Base-by-base conservation (phyloP, 2,888 invertebrate species). In the Nomada ferruginata region DNA sequence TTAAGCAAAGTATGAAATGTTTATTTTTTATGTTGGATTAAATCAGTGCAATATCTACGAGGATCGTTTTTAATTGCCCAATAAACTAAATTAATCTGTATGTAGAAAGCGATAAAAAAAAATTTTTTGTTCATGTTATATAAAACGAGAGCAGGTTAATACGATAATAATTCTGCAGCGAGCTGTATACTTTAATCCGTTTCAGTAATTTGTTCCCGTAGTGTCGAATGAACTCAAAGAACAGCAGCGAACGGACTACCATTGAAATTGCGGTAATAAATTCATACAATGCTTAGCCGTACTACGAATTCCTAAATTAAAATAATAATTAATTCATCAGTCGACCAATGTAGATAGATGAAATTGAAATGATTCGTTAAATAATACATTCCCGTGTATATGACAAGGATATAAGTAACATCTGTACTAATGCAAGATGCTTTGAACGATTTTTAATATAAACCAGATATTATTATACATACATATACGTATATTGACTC, bases 251-350 rank as follows among this genome's bases (percentile, higher is more conserved):
- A 2, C 10, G 20, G 0, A 0, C 0, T 36, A 15, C 15, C 11
- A 36, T 66, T 50, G 23, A 52, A 53, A 63, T 15, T 1, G 2
- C 26, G 13, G 10, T 13, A 50, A 13, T 36, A n/a, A 74, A 59
- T 65, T 29, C 52, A 4, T 18, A 13, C 29, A 59, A n/a, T 64
- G 18, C 52, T 60, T 29, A 13, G 60, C 15, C n/a, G 18, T n/a
- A n/a, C 11, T 4, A 15, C 13, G 11, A 47, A 47, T 47, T 47
- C 11, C 11, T 47, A 47, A 3, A 47, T 47, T 47, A 29, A 50
- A 65, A 60, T 75, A 44, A 60, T 74, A 7, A 23, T 52, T 53
- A 60, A 60, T 74, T 65, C 66, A 59, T 50, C 66, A 42, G 23
- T 20, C 50, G 42, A 50, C 11, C 50, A 50, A 66, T 47, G 57